phyloP scores from a whole-genome alignment of 2,797 vertebrate genomes.

The Gallinago nigripennis region DNA sequence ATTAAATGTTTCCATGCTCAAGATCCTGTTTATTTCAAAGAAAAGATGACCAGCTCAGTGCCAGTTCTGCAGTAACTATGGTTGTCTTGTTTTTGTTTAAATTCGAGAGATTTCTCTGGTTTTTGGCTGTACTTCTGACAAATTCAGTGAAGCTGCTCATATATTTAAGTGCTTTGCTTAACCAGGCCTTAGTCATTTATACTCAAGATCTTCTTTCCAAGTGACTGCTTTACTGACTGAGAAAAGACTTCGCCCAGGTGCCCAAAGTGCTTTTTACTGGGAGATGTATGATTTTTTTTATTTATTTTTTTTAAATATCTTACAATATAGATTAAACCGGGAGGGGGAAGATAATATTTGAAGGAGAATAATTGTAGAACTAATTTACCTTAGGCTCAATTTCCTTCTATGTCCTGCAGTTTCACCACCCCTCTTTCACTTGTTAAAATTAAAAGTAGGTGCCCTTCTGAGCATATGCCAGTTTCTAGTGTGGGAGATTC shows the following conservation, averaged over 20 bases:
- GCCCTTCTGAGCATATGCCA: background rate
- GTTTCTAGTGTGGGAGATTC: background rate
- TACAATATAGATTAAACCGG: background rate
- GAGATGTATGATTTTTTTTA: background rate
- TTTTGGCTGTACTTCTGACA: background rate
- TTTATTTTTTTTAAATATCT: background rate
- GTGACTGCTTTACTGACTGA: background rate
- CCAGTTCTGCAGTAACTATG: background rate
- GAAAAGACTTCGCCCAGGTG: background rate
- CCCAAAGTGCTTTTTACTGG: background rate
- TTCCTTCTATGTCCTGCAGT: background rate
- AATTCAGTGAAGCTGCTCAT: background rate
- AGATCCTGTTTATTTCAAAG: slow-evolving; percentile 13
- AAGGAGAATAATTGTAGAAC: background rate
- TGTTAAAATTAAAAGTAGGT: background rate
- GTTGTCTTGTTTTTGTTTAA: background rate
- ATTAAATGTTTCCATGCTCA: background rate
- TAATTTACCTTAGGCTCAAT: background rate
- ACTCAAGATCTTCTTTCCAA: background rate
- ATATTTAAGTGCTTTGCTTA: background rate
- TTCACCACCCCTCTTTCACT: background rate
- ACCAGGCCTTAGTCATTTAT: background rate
- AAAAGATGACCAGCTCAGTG: background rate
- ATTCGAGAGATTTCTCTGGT: background rate
- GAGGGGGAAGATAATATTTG: background rate